Base-by-base conservation (phyloP, 1,140 invertebrate species). In the Hyles euphorbiae region DNA sequence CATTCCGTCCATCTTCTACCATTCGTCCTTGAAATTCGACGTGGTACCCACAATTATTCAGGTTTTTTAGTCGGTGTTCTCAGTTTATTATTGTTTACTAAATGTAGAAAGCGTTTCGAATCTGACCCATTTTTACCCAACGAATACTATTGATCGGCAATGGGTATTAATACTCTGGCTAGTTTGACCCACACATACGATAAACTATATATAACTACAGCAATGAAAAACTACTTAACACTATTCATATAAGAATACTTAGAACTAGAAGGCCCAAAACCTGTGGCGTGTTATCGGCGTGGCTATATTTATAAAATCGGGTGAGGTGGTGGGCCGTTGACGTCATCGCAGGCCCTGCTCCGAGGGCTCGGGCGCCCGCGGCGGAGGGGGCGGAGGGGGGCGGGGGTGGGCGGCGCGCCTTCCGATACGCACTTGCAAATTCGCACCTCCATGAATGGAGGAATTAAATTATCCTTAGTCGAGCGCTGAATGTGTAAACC, bases 291-390 rank as follows among this genome's bases (percentile, higher is more conserved):
- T 72, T 78, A 82, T 80, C 76, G 79, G 76, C 72, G 68, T 65
- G 71, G 76, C 75, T 85, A 83, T 87, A 86, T 88, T 85, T 85
- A 84, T 87, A 88, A 77, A 87, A 76, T 74, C 69, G 80, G 81
- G 82, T 76, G 81, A 76, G 58, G 75, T 67, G 78, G 76, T 73
- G 81, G 83, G 76, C 68, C 68, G 46, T 48, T 48, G 46, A 40
- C 36, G 36, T 40, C 36, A 40, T 65, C 59, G 54, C 58, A 64
- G 61, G 71, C 56, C 68, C 63, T 74, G 63, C 63, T 60, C 64
- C 47, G 67, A 48, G 64, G 58, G 58, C 58, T 47, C 63, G 49
- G 63, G 66, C 54, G 57, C 52, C 12, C 53, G 63, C 53, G 50
- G 58, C 55, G 45, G 54, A 58, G 50, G 81, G 74, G 78, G 81